phyloP scores from a whole-genome alignment of 2,888 invertebrate species.

The Ypsolopha sequella region DNA sequence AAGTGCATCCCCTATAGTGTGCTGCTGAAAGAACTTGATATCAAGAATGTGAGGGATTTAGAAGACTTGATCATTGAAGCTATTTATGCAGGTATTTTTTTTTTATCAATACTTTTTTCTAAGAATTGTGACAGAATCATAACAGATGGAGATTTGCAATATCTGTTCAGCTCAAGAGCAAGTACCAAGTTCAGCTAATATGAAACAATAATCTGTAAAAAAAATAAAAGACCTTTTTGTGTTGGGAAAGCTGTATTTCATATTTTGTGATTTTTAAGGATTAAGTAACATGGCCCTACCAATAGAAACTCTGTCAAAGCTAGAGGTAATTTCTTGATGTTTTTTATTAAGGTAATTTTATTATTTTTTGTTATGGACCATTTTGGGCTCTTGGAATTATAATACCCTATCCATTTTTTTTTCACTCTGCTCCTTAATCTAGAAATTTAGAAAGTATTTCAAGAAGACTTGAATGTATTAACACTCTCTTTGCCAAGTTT shows the following conservation, averaged over 20 bases:
- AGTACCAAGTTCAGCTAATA: background rate
- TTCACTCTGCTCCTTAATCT: too few species aligned
- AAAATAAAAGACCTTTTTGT: background rate
- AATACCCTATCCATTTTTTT: too few species aligned
- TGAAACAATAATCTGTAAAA: background rate
- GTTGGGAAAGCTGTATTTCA: background rate
- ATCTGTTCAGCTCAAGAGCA: background rate
- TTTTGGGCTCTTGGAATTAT: too few species aligned
- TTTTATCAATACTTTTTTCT: background rate
- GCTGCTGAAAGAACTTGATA: constrained; percentile 87
- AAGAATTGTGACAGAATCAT: too few species aligned
- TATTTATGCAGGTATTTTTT: constrained; percentile 86
- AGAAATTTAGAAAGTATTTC: too few species aligned
- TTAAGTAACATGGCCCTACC: too few species aligned
- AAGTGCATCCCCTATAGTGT: constrained; percentile 93
- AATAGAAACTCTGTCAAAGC: too few species aligned
- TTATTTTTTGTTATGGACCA: too few species aligned
- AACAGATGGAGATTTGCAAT: background rate
- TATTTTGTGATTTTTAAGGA: background rate
- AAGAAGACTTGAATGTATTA: too few species aligned
- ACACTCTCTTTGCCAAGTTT: too few species aligned
- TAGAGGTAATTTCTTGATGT: too few species aligned
- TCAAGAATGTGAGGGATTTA: constrained; percentile 91
- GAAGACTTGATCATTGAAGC: constrained; percentile 98
- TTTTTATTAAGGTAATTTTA: too few species aligned